Evolutionary conservation across 92 coral and sea anemone species (phyloP).

Genomic region (Porites divaricata): DNA sequence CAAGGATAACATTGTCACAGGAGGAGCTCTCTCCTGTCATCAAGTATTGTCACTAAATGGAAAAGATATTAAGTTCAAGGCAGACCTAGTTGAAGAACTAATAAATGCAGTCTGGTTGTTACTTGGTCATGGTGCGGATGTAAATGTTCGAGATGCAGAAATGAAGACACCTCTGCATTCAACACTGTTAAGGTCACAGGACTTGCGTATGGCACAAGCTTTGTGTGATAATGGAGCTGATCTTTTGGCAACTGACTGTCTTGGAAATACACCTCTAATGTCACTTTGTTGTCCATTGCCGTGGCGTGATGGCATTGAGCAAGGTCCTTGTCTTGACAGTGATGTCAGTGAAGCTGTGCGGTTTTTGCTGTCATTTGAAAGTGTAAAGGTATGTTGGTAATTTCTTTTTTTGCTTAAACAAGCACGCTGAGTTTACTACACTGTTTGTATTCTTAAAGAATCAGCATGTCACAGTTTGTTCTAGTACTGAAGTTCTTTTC

Average conservation of each 20-base stretch:
- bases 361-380: conserved; percentile 74
- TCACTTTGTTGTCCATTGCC: conserved; percentile 86
- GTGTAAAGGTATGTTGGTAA: conserved; percentile 59
- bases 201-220: conserved; percentile 80
- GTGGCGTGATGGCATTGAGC: conserved; percentile 71
- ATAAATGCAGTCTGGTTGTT: conserved; percentile 73
- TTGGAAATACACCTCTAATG: conserved; percentile 90
- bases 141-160: conserved; percentile 77
- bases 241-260: conserved; percentile 76
- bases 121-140: conserved; percentile 86
- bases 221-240: conserved; percentile 85
- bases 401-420: not conserved
- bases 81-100: conserved; percentile 78
- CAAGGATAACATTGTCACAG: conserved; percentile 31
- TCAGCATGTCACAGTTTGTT: no score
- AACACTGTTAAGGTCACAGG: conserved; percentile 73
- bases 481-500: no score
- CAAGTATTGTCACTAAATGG: conserved; percentile 51
- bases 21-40: conserved; percentile 35
- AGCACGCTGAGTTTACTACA: not conserved
- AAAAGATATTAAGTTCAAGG: conserved; percentile 24
- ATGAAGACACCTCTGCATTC: conserved; percentile 81
- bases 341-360: conserved; percentile 72
- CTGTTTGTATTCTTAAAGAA: no score
- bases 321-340: conserved; percentile 72